phyloP scores from a whole-genome alignment of 2,888 invertebrate species.

The Microctonus hyperodae region DNA sequence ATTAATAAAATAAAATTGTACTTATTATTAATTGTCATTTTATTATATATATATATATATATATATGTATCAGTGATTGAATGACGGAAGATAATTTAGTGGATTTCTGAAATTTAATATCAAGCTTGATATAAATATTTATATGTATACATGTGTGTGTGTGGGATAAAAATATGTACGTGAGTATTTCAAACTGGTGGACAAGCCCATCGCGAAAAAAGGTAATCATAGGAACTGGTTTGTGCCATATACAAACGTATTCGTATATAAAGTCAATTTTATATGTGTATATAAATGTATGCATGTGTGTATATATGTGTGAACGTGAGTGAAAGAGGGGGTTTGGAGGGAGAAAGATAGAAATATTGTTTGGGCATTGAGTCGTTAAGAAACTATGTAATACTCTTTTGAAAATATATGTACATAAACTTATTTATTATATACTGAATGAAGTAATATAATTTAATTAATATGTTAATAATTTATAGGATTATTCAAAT shows the following conservation, averaged over 20 bases:
- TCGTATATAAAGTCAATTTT: background rate
- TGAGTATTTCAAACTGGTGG: constrained; percentile 8
- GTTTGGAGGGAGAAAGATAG: background rate
- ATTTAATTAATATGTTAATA: constrained; percentile 44
- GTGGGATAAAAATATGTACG: constrained; percentile 13
- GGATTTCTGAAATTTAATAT: constrained; percentile 19
- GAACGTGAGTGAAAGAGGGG: constrained; percentile 4
- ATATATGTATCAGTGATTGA: background rate
- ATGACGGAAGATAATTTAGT: constrained; percentile 25
- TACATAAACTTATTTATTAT: background rate
- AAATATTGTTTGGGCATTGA: constrained; percentile 32
- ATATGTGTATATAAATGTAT: background rate
- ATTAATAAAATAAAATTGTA: background rate
- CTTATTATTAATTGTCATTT: constrained; percentile 12
- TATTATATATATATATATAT: too few species aligned
- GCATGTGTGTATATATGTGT: background rate
- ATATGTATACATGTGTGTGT: background rate
- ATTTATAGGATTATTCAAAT: constrained; percentile 48
- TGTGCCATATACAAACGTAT: constrained; percentile 27
- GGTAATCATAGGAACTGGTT: constrained; percentile 42
- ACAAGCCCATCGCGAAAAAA: constrained; percentile 19
- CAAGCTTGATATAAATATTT: background rate
- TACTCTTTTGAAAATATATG: constrained; percentile 29
- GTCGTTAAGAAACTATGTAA: constrained; percentile 38
- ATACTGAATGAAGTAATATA: constrained; percentile 27